Base-by-base conservation (phyloP, 2,797 vertebrate species). In the Peromyscus eremicus region DNA sequence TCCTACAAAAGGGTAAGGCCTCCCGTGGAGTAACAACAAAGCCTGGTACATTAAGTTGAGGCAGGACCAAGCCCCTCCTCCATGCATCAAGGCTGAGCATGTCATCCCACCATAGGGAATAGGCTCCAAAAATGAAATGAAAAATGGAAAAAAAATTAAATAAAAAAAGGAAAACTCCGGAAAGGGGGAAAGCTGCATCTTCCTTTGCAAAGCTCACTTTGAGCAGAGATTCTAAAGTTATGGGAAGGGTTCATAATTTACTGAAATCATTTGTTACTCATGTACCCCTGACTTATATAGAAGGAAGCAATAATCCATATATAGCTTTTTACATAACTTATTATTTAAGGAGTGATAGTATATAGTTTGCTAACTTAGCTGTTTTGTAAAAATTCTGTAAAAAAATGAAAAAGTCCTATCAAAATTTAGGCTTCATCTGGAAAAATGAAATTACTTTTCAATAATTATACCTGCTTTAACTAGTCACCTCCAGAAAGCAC, bases 391-490 rank as follows among this genome's bases (percentile, higher is more conserved):
- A 70, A n/a, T n/a, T 70, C 68, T 70, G 6, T 70, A n/a, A 70
- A 70, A 70, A 52, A 52, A 52, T 13, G 52, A 55, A 55, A 70
- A 70, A 16, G 34, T 70, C 16, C 34, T 70, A n/a, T 70, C 16
- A n/a, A 70, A 70, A n/a, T 70, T 70, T n/a, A n/a, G 17, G 6
- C 7, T 70, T n/a, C 34, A 83, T 60, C 11, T 89, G 37, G 27
- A 75, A 88, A 37, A 73, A 19, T 73, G 68, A 88, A 75, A 60
- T 57, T n/a, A 73, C 6, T 70, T 94, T 96, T 95, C 16, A 96
- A 46, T 93, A 83, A 91, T 75, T 95, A 79, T 77, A 73, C 66
- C 13, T 75, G 6, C 10, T 79, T 91, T 91, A 79, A 92, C 86
- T 75, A 89, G 21, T 75, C 94, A 46, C 46, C 91, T 91, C n/a